These are phyloP conservation scores for Tanypteryx hageni DNA, from an alignment of 2,888 invertebrate genomes.

Conservation along the genomic window DNA sequence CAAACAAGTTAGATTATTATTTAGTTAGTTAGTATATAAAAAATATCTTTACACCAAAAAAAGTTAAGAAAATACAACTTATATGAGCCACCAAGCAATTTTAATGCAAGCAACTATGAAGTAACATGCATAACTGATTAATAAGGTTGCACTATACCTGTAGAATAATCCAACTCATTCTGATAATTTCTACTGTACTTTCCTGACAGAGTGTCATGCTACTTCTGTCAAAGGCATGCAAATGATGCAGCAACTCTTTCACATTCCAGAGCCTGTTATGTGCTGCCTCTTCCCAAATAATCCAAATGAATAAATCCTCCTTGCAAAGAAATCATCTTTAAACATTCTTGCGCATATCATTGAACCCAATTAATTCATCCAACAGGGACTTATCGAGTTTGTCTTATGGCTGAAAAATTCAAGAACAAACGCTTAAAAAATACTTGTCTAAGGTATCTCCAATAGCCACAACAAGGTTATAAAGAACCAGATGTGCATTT, in stretches of 20 bases:
- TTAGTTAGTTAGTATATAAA: background rate
- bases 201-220: background rate
- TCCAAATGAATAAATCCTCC: background rate
- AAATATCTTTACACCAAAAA: background rate
- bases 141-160: conserved; percentile 18
- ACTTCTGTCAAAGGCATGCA: conserved; percentile 40
- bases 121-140: background rate
- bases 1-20: background rate
- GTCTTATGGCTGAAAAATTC: too few species aligned
- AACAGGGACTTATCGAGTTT: too few species aligned
- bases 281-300: background rate
- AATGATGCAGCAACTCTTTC: background rate
- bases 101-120: background rate
- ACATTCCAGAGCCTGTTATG: background rate
- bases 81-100: background rate
- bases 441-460: too few species aligned
- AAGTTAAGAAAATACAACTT: background rate
- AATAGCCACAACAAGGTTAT: too few species aligned
- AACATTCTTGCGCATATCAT: background rate
- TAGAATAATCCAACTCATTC: conserved; percentile 11
- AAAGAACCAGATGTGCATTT: too few species aligned
- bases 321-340: background rate
- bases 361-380: too few species aligned
- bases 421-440: too few species aligned
- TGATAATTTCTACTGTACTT: background rate